phyloP scores from a whole-genome alignment of 2,113 vertebrate species.

The Ciconia stormi region DNA sequence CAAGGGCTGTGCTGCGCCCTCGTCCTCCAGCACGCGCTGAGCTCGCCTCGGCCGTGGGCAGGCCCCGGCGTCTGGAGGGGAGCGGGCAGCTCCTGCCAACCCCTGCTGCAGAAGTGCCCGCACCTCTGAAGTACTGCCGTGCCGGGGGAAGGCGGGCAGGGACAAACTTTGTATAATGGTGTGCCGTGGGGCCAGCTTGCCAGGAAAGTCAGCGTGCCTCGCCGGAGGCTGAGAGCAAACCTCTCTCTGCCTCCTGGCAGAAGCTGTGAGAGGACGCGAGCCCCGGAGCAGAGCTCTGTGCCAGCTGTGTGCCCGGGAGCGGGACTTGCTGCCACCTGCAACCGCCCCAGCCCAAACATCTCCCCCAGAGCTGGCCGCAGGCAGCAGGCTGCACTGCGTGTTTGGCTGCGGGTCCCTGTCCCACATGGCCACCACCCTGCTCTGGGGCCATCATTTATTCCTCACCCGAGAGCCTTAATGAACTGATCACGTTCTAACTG shows the following conservation, averaged over 20 bases:
- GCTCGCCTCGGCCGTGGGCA: fast-evolving
- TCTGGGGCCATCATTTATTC: neutral
- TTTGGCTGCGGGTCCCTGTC: neutral
- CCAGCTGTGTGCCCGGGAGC: neutral
- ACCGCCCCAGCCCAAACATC: neutral
- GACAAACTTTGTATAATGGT: neutral
- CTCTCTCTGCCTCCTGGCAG: neutral
- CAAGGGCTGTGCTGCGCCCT: fast-evolving
- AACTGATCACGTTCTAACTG: neutral
- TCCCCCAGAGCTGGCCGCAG: neutral
- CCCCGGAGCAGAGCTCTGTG: neutral
- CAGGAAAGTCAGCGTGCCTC: neutral
- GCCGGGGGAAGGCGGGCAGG: neutral
- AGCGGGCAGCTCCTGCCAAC: neutral
- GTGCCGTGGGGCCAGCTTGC: neutral
- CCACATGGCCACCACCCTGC: neutral
- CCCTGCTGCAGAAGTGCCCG: neutral
- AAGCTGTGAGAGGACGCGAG: neutral
- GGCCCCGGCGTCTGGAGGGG: neutral
- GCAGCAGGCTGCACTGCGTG: neutral
- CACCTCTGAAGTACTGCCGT: neutral
- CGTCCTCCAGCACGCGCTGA: fast-evolving
- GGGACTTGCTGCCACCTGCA: neutral
- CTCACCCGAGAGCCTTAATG: neutral
- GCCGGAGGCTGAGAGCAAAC: neutral